Base-by-base conservation (phyloP, 2,113 vertebrate genomes). In the Notothenia coriiceps region DNA sequence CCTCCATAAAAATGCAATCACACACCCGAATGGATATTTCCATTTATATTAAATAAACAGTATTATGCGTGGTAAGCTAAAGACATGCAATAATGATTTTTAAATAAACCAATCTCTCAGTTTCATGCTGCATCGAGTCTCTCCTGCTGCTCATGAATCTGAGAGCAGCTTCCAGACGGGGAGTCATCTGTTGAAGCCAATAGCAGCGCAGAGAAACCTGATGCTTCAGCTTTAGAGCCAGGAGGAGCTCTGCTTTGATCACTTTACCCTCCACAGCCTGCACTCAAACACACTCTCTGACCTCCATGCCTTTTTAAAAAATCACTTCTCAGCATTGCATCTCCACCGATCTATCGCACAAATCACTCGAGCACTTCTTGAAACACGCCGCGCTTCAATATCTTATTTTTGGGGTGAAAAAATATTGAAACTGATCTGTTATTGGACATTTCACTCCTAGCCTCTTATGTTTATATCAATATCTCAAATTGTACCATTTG, bases 221-320 rank as follows among this genome's bases (percentile, higher is more conserved):
- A 92, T 71, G 62, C 29, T 29, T 29, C 73, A 6, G 83, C 35
- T 67, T 63, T 61, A 13, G 20, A 22, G 70, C 79, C 77, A 77
- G 66, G 70, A 72, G 72, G 81, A 71, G 75, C 62, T 68, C 67
- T 62, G 79, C 70, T 85, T 82, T 68, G 69, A 75, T 71, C 74
- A 17, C 56, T 25, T 76, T 12, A 61, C 70, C 52, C 72, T 77
- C 61, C 22, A 18, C 6, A 0, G 64, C 55, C 52, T 49, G 52
- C 67, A 52, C 80, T 66, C 43, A 12, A 29, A 69, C 9, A 11
- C 14, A 82, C 84, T 44, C 56, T n/a, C 10, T 67, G 72, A 84
- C 69, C 88, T 57, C 33, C 14, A 18, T 22, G 71, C 67, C 29
- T 40, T 67, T 67, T 61, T 64, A 17, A 43, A 61, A 55, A 22